Conservation (phyloP, 2,113 vertebrate genomes). For the Erythrocebus patas region DNA sequence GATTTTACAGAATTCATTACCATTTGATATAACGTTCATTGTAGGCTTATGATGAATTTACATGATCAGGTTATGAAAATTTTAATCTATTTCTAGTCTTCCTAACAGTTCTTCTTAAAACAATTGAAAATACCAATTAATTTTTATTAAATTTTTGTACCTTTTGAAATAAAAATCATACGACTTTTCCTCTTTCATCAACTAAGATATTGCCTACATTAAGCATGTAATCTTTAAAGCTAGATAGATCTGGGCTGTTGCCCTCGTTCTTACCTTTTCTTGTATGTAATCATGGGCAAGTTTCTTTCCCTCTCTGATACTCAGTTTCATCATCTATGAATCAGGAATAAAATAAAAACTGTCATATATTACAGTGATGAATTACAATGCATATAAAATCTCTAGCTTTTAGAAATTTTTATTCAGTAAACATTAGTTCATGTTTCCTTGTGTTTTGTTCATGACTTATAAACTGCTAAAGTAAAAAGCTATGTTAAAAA, state of each 20-base stretch:
- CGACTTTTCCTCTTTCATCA: background rate
- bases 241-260: background rate
- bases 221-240: background rate
- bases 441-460: background rate
- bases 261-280: background rate
- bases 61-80: background rate
- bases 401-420: background rate
- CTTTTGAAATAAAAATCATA: background rate
- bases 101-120: background rate
- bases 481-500: constrained; percentile 43
- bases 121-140: background rate
- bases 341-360: background rate
- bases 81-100: background rate
- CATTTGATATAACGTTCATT: background rate
- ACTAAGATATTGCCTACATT: background rate
- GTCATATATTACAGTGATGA: background rate
- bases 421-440: background rate
- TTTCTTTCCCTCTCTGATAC: background rate
- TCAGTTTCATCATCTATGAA: background rate
- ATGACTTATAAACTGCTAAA: background rate
- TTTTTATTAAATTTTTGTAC: background rate
- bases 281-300: background rate
- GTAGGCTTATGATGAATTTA: background rate
- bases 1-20: background rate
- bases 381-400: background rate